Base-by-base conservation (phyloP, 2,797 vertebrate genomes). In the Paramormyrops hopkinsi region DNA sequence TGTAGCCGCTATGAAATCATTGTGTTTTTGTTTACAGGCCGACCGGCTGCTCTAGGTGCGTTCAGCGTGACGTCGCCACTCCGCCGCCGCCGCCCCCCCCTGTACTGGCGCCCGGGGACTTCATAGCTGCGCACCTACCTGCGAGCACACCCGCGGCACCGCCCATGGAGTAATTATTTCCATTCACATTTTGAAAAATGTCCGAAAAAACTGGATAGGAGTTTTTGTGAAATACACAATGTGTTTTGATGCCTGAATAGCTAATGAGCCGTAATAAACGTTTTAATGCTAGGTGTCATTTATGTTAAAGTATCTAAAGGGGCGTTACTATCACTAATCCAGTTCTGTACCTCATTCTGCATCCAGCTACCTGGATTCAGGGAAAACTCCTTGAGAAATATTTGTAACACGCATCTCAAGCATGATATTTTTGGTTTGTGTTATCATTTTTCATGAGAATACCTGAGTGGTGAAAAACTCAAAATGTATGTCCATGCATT, bases 21-120 rank as follows among this genome's bases (percentile, higher is more conserved):
- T 48, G n/a, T 86, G 44, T 89, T 85, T 88, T 89, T 92, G 90
- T 92, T 92, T 93, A 92, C 90, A 89, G 50, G 88, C 86, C 11
- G 44, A 17, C 84, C n/a, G 85, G 90, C 89, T 82, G 87, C 86
- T 22, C 59, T 1, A 19, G 51, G 86, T 89, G 88, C 50, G 90
- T 29, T 83, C 22, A 48, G 11, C 54, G 84, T 91, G 91, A 92
- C 92, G 89, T 92, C 91, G 90, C 44, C 4, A 2, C 51, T 41
- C 37, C 37, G n/a, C 17, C 19, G 17, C 33, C 33, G 14, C 14
- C 17, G 6, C 37, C 87, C 0, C 54, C 37, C 37, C 79, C 19
- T 48, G 37, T 14, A n/a, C 19, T 2, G 79, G 37, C 11, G 37
- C 14, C 73, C 2, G 33, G 2, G 12, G 5, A 33, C 11, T 41